Evolutionary conservation across 1,140 invertebrate species (phyloP), one percentile per base, ranked within the genome.

Genomic region (Hylaeus anthracinus): DNA sequence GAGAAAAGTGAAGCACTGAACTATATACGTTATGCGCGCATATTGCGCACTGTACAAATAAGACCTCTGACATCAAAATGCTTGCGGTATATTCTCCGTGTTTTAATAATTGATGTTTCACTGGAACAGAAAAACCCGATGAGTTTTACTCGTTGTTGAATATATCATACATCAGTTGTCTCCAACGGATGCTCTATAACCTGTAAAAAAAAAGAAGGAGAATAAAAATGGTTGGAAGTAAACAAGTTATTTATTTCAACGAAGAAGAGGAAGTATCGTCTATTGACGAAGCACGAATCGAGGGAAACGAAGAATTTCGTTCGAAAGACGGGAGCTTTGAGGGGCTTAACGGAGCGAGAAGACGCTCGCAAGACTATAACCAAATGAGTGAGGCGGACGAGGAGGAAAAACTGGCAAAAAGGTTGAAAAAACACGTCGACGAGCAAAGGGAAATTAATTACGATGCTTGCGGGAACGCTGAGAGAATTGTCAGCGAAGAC

Each of bases 381-480:
- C 12, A 60, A 70, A 69, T 63, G 48, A 72, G 56, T 72, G 60
- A 81, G 51, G 56, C 53, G 53, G 56, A 39, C 41, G 58, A 12
- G 43, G n/a, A 43, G 43, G 48, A 53, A 41, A n/a, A 60, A 26
- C 41, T 12, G n/a, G 26, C 9, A 12, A 1, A 37, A 37, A 14
- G 37, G 9, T 64, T 75, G 26, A 60, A 63, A 48, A 56, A 45
- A 79, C 45, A 26, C 51, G 63, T 55, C 41, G 14, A 65, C 51
- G 43, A 14, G 76, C 48, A 72, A 72, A 64, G 60, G 51, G 60
- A 64, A 79, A 79, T 79, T 79, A 79, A 79, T 79, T 79, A 64
- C 53, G 37, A 66, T 15, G 72, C 15, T 37, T 43, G 12, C 12
- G 6, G 26, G 56, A 9, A 15, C 10, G 60, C 37, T 14, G 75